Base-by-base conservation (phyloP, 2,888 invertebrate genomes). In the Dione juno region DNA sequence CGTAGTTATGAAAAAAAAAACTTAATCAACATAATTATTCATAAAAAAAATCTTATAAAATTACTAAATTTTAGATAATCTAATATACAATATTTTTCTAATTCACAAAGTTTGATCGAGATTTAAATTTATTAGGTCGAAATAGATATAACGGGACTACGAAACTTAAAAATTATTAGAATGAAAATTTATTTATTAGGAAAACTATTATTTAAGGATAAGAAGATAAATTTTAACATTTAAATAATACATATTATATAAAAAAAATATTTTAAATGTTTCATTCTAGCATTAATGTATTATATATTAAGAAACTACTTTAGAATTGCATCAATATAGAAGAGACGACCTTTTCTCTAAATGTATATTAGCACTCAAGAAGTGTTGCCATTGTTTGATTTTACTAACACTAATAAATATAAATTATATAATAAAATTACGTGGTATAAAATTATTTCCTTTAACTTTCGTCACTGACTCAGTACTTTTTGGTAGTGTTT, bases 211-310 rank as follows among this genome's bases (percentile, higher is more conserved):
- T 0, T 19, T 64, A 50, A 43, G 52, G 50, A 43, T 66, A 48
- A 61, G 43, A 70, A 66, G 61, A 69, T 69, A 69, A 48, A 21
- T 58, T 64, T 41, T 40, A 65, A 69, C 37, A 69, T 48, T 57
- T 58, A 65, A 69, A 69, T 65, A 69, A 69, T 69, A 68, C 63
- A 69, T 53, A 53, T 41, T 10, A 66, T 66, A 72, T 67, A 68
- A 2, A 50, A 10, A 5, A 50, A 40, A 50, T 52, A 64, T 50
- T 37, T 9, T 13, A 21, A 19, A 64, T 3, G 14, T 50, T 50
- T 40, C 16, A 21, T 21, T 40, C 13, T 64, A 50, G 10, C n/a
- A 28, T 45, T n/a, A 45, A 43, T 21, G 14, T 7, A 41, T 58
- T 41, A 61, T 41, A 61, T 45, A 28, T n/a, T 28, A 61, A 43